Evolutionary conservation across 2,113 vertebrate species (phyloP).

Genomic region (Lamprologus speciosus): DNA sequence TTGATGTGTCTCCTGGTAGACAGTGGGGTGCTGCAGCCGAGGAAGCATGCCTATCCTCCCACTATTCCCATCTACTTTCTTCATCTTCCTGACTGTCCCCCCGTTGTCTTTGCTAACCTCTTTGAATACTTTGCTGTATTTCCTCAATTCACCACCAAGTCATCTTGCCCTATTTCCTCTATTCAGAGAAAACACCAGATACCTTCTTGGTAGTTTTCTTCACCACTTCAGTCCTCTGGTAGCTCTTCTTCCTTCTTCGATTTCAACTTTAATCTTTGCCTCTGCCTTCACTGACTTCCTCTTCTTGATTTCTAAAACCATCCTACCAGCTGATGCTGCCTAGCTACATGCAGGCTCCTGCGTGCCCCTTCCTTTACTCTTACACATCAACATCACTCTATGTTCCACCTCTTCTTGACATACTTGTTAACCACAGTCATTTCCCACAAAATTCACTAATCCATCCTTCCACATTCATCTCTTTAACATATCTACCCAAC

Average conservation of each 20-base stretch:
- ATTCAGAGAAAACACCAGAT: background rate
- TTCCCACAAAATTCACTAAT: background rate
- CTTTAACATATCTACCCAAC: background rate
- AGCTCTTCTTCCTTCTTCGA: background rate
- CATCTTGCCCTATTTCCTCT: background rate
- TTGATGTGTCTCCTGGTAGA: background rate
- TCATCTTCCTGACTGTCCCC: background rate
- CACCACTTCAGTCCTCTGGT: background rate
- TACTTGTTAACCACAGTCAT: background rate
- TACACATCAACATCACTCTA: background rate
- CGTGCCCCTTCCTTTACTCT: fast-evolving
- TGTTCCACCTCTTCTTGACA: background rate
- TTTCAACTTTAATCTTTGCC: background rate
- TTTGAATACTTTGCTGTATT: background rate
- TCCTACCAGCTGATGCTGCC: background rate
- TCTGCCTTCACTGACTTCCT: background rate
- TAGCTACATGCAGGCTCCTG: background rate
- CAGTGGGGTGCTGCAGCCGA: background rate
- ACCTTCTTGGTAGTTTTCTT: background rate
- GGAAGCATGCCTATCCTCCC: background rate
- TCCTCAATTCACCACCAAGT: background rate
- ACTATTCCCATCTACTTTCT: background rate
- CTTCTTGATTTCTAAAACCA: background rate
- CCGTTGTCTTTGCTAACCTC: background rate
- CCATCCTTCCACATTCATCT: background rate